Percentiles rank a stretch among this genome's conserved stretches.
Conservation (phyloP, 1,140 invertebrate genomes). For the Drosophila guanche region DNA sequence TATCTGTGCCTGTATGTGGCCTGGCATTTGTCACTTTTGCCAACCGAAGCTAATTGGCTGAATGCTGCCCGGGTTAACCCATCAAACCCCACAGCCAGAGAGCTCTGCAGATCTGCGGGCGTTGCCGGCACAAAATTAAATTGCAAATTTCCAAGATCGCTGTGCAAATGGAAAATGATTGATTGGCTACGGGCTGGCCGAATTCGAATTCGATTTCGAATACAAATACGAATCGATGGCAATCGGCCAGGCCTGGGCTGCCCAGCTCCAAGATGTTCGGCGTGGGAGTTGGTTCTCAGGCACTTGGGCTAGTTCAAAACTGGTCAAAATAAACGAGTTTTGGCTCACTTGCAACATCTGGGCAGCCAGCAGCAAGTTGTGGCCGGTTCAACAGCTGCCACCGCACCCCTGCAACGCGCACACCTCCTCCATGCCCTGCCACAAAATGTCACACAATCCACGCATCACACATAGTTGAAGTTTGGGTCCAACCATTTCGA, state of each 20-base stretch:
- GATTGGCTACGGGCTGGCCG: constrained; percentile 45
- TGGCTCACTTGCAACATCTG: constrained; percentile 65
- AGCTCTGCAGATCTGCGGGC: constrained; percentile 26
- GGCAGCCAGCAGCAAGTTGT: constrained; percentile 52
- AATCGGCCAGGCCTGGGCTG: constrained; percentile 27
- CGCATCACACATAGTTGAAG: constrained; percentile 23
- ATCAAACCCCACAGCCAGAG: not conserved
- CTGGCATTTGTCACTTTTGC: constrained; percentile 42
- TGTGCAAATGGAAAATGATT: constrained; percentile 46
- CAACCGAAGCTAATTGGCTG: constrained; percentile 50
- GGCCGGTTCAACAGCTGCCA: constrained; percentile 29
- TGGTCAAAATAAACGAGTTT: constrained; percentile 65
- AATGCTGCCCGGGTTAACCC: constrained; percentile 34
- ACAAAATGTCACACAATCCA: constrained; percentile 43
- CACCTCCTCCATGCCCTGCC: constrained; percentile 37
- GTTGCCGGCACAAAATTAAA: constrained; percentile 48
- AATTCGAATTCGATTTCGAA: constrained; percentile 25
- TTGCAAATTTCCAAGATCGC: constrained; percentile 43
- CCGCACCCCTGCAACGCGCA: constrained; percentile 30
- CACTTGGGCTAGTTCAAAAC: constrained; percentile 14
- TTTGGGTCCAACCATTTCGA: constrained; percentile 31
- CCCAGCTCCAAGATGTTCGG: constrained; percentile 24
- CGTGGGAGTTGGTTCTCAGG: constrained; percentile 32
- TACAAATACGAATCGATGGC: constrained; percentile 24
- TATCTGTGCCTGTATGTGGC: constrained; percentile 11